These are phyloP conservation scores for Gymnorhina tibicen DNA, from an alignment of 2,113 vertebrate species.

Conservation along the genomic window DNA sequence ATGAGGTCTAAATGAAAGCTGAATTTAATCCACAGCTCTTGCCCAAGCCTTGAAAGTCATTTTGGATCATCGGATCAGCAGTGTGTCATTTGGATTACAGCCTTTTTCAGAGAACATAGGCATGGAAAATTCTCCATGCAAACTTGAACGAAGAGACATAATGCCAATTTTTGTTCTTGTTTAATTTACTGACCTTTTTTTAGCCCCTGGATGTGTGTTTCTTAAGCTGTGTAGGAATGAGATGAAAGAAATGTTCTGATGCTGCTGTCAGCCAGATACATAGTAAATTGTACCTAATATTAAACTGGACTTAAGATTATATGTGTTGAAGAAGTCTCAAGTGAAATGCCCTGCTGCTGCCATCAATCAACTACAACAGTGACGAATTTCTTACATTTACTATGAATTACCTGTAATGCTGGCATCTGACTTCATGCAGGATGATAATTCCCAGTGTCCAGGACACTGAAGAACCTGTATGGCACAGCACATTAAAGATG, in stretches of 20 bases:
- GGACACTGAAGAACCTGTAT: background rate
- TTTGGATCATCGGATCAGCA: background rate
- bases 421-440: background rate
- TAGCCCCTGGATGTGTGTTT: background rate
- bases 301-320: constrained; percentile 11
- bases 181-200: constrained; percentile 41
- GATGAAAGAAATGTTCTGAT: constrained; percentile 23
- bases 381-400: background rate
- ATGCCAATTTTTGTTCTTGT: constrained; percentile 19
- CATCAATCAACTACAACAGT: background rate
- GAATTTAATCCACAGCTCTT: background rate
- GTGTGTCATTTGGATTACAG: constrained; percentile 1
- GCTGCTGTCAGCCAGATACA: background rate
- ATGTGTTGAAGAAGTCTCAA: background rate
- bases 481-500: background rate
- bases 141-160: constrained; percentile 23
- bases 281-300: constrained; percentile 2
- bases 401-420: background rate
- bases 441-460: background rate
- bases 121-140: background rate
- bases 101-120: background rate
- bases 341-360: background rate
- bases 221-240: background rate
- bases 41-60: background rate
- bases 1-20: background rate